A percentile compares a stretch with the other conserved stretches of the same genome.
These are phyloP conservation scores for Euclidia mi DNA, from an alignment of 2,888 invertebrate genomes.

Conservation along the genomic window DNA sequence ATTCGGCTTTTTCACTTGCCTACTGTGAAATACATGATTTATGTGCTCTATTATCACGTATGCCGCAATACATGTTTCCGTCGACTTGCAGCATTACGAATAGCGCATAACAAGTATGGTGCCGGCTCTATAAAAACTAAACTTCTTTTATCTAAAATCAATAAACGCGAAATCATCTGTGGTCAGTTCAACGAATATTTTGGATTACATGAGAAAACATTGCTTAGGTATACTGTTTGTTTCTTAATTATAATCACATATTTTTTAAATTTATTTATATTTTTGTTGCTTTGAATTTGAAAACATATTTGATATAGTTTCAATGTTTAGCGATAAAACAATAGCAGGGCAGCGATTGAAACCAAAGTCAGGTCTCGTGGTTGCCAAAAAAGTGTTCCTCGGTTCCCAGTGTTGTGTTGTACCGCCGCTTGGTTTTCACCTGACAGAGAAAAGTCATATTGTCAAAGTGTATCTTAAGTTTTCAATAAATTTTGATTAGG, in stretches of 20 bases:
- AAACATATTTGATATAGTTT: slow-evolving; percentile 2
- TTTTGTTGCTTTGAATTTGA: neutral
- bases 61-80: no score
- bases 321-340: slow-evolving; percentile 68
- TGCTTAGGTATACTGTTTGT: neutral
- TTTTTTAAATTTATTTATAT: slow-evolving; percentile 2
- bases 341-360: slow-evolving; percentile 65
- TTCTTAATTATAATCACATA: slow-evolving; percentile 10
- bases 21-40: no score
- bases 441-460: slow-evolving; percentile 61
- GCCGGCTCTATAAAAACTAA: no score
- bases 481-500: slow-evolving; percentile 31
- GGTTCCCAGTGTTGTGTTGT: slow-evolving; percentile 91
- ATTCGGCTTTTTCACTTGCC: no score
- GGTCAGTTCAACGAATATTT: no score
- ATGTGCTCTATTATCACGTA: no score
- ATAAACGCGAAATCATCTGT: slow-evolving; percentile 1
- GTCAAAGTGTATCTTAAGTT: slow-evolving; percentile 40
- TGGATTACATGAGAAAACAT: slow-evolving; percentile 6
- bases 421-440: slow-evolving; percentile 92
- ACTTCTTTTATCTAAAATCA: neutral
- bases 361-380: slow-evolving; percentile 70
- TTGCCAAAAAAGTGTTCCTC: slow-evolving; percentile 82
- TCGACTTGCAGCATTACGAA: no score
- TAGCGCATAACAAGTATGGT: no score